phyloP scores from a whole-genome alignment of 2,888 invertebrate genomes.

The Acronicta leporina region DNA sequence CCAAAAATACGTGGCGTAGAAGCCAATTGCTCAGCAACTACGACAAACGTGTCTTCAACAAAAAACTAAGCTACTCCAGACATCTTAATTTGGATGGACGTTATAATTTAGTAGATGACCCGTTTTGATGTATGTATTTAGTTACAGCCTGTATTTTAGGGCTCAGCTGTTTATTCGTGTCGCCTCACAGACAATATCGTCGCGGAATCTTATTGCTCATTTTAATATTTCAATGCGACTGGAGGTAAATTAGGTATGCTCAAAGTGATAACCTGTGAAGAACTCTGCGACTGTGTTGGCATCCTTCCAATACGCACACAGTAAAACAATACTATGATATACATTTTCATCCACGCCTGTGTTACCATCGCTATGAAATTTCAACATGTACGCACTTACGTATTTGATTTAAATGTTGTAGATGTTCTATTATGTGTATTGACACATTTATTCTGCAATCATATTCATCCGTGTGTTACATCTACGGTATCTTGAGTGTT shows the following conservation, averaged over 20 bases:
- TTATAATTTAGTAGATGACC: too few species aligned
- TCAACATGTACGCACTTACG: slow-evolving; percentile 21
- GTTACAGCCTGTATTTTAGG: neutral
- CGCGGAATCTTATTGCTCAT: slow-evolving; percentile 50
- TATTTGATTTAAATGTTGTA: slow-evolving; percentile 33
- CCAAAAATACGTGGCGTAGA: too few species aligned
- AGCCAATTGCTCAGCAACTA: too few species aligned
- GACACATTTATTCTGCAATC: slow-evolving; percentile 43
- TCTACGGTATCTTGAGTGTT: slow-evolving; percentile 44
- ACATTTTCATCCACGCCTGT: slow-evolving; percentile 54
- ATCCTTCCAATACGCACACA: slow-evolving; percentile 56
- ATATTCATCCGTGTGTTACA: slow-evolving; percentile 3
- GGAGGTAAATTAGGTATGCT: slow-evolving; percentile 59
- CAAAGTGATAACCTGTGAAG: slow-evolving; percentile 60
- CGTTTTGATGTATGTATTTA: too few species aligned
- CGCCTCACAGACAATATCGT: slow-evolving; percentile 26
- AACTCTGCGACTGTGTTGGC: slow-evolving; percentile 58
- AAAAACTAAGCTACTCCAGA: too few species aligned
- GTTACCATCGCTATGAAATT: slow-evolving; percentile 30
- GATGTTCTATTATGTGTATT: slow-evolving; percentile 28
- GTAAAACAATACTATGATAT: slow-evolving; percentile 41
- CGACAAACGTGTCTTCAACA: too few species aligned
- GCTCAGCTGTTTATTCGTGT: slow-evolving; percentile 35
- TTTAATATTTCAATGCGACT: slow-evolving; percentile 60
- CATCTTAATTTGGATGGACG: too few species aligned